These are phyloP conservation scores for Distichodus sexfasciatus DNA, from an alignment of 2,797 vertebrate genomes.

Conservation along the genomic window DNA sequence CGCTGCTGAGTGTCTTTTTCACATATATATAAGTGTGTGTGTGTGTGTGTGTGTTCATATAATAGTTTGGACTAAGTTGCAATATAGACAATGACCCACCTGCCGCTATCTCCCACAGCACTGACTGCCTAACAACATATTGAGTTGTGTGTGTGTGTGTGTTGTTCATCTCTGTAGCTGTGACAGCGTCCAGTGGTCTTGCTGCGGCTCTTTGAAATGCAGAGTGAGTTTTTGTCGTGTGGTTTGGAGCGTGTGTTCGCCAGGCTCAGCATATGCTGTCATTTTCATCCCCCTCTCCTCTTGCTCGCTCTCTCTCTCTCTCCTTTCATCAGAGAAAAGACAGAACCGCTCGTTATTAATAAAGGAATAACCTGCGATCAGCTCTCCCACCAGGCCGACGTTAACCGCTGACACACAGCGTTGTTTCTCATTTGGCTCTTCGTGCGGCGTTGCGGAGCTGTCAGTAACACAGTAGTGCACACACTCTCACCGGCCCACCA, in stretches of 20 bases:
- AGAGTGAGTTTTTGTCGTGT: constrained; percentile 57
- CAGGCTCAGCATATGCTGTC: constrained; percentile 32
- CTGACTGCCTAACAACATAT: constrained; percentile 18
- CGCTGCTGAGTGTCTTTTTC: no score
- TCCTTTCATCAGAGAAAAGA: constrained; percentile 64
- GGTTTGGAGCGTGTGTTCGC: constrained; percentile 21
- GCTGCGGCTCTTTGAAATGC: constrained; percentile 72
- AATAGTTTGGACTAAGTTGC: no score
- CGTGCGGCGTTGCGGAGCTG: constrained; percentile 24
- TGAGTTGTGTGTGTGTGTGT: constrained; percentile 5
- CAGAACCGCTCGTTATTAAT: constrained; percentile 60
- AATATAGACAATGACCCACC: not conserved
- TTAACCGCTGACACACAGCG: constrained; percentile 18
- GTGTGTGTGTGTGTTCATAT: not conserved
- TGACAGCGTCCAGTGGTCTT: constrained; percentile 32
- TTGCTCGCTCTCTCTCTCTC: not conserved
- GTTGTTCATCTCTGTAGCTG: not conserved
- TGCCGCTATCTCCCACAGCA: not conserved
- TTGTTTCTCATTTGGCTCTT: not conserved
- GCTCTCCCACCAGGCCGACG: no score
- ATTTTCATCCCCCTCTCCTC: constrained; percentile 38
- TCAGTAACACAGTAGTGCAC: constrained; percentile 28
- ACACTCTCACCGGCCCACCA: constrained; percentile 21
- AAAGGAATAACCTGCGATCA: no score
- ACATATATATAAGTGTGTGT: no score